A percentile compares a stretch with the other conserved stretches of the same genome.
These are phyloP conservation scores for Penaeus japonicus DNA, from an alignment of 1,140 invertebrate species.

Conservation along the genomic window DNA sequence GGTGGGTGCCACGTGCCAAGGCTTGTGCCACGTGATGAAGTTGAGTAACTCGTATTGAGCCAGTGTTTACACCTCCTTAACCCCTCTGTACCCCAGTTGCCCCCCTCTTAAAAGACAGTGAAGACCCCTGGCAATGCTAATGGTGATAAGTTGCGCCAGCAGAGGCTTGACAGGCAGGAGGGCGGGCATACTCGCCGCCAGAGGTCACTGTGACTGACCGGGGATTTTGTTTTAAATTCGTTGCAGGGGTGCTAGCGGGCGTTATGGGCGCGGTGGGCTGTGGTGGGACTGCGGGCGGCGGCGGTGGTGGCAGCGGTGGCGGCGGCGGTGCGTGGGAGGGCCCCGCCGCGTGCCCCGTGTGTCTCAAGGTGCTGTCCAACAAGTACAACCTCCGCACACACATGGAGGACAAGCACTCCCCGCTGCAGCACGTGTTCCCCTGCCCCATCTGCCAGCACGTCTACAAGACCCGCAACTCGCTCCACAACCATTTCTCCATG, in stretches of 20 bases:
- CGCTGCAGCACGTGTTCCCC: conserved; percentile 44
- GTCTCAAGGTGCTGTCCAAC: conserved; percentile 56
- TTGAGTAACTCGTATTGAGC: too few relatives aligned
- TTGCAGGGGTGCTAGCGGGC: conserved; percentile 34
- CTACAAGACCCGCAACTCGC: conserved; percentile 49
- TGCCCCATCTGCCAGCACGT: conserved; percentile 46
- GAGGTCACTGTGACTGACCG: conserved; percentile 26
- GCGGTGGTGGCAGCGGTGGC: neutral
- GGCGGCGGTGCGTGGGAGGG: conserved; percentile 32
- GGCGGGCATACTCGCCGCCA: neutral
- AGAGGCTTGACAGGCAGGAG: too few relatives aligned
- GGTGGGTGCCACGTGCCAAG: too few relatives aligned
- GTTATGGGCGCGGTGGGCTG: neutral
- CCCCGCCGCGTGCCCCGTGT: conserved; percentile 49
- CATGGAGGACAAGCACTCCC: conserved; percentile 55
- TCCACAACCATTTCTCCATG: conserved; percentile 54
- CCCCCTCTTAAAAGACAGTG: too few relatives aligned
- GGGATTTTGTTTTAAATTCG: conserved; percentile 33
- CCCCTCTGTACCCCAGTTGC: too few relatives aligned
- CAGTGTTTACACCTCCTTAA: too few relatives aligned
- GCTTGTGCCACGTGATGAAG: too few relatives aligned
- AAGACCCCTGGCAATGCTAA: too few relatives aligned
- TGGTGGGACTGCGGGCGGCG: neutral
- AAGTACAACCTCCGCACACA: conserved; percentile 57
- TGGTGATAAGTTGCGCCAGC: too few relatives aligned